phyloP scores from a whole-genome alignment of 1,140 invertebrate genomes.

The Gonioctena quinquepunctata region DNA sequence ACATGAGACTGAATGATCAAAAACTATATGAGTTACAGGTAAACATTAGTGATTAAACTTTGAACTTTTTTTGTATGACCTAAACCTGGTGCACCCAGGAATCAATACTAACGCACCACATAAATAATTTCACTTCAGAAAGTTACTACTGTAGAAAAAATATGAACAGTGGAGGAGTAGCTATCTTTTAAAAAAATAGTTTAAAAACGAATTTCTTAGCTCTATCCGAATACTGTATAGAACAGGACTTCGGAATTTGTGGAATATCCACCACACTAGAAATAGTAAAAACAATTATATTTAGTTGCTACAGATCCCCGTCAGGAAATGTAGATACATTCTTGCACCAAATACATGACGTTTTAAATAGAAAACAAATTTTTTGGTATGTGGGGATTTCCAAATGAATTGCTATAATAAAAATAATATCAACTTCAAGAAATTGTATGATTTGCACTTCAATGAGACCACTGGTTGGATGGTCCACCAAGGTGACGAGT shows the following conservation, averaged over 20 bases:
- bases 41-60: constrained; percentile 11
- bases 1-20: too few relatives aligned
- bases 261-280: background rate
- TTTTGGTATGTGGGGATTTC: background rate
- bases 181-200: background rate
- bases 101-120: background rate
- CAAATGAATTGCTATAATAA: background rate
- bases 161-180: background rate
- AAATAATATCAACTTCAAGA: background rate
- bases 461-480: background rate
- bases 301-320: background rate
- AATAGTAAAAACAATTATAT: background rate
- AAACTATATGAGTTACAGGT: constrained; percentile 15
- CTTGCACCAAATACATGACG: background rate
- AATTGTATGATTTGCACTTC: background rate
- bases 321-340: background rate
- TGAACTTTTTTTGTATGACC: constrained; percentile 7
- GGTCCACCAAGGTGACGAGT: background rate
- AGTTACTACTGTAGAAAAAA: background rate
- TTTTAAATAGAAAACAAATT: background rate
- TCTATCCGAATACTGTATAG: background rate
- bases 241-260: background rate
- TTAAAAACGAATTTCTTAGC: background rate
- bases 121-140: background rate
- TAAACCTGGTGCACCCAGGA: constrained; percentile 1